Base-by-base conservation (phyloP, 2,797 vertebrate genomes). In the Xiphophorus birchmanni region DNA sequence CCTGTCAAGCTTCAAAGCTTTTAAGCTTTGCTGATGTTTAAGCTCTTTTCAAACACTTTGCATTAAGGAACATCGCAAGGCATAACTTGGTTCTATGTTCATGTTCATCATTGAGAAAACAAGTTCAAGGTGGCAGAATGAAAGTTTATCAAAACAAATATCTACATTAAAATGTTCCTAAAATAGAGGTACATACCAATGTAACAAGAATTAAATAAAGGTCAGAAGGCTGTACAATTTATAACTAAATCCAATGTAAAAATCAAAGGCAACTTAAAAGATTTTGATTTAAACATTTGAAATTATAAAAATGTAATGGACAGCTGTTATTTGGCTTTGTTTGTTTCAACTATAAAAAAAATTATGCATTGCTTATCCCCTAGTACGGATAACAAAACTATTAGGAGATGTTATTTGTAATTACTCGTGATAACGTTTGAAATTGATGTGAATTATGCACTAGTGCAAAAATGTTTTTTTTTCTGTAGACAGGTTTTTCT, bases 1-100 rank as follows among this genome's bases (percentile, higher is more conserved):
- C 47, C 12, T 75, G 67, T 87, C 42, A 52, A 77, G 11, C 79
- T 79, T 85, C 42, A 85, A 85, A 83, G 76, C 73, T 45, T 54
- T 69, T 32, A 32, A 48, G 13, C 8, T 52, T 47, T 50, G 75
- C 21, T 35, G 74, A 60, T 45, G 26, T 76, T 76, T 60, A 75
- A 75, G 37, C 37, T 82, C 29, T 52, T 81, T 69, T 18, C 0
- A 65, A 78, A 80, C 60, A 74, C 44, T 81, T 89, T 78, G 50
- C 42, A 23, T 82, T n/a, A 56, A 82, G 10, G n/a, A 69, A 21
- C 17, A 42, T 4, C 0, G 18, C 37, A 29, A 58, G 7, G 12
- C 17, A 45, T 17, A n/a, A n/a, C 35, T 56, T 26, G 5, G 21
- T 5, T 5, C 63, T 40, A 26, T 11, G 5, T n/a, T 60, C 29